Evolutionary conservation across 2,888 invertebrate genomes (phyloP).

Genomic region (Galeruca laticollis): DNA sequence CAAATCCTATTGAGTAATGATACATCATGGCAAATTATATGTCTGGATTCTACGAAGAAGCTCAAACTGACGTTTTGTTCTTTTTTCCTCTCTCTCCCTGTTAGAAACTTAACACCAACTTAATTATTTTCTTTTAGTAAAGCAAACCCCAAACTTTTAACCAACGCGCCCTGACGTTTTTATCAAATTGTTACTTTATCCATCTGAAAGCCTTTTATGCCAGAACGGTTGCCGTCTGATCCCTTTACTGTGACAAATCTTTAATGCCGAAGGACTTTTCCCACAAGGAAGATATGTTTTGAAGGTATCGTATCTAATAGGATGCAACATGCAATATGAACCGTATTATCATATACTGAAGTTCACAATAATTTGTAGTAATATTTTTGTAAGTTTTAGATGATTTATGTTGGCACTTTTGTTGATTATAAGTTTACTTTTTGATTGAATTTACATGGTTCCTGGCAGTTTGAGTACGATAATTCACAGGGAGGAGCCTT

Average conservation of each 20-base stretch:
- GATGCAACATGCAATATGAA: background rate
- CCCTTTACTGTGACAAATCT: slow-evolving; percentile 37
- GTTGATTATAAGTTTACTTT: too few species aligned
- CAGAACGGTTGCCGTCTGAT: slow-evolving; percentile 35
- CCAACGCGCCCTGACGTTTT: slow-evolving; percentile 33
- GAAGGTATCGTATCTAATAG: background rate
- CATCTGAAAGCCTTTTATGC: slow-evolving; percentile 38
- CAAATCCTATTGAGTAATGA: too few species aligned
- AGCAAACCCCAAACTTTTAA: slow-evolving; percentile 28
- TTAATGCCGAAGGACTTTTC: slow-evolving; percentile 25
- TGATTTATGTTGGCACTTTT: too few species aligned
- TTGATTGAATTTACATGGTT: too few species aligned
- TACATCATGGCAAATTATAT: too few species aligned
- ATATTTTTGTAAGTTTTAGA: too few species aligned
- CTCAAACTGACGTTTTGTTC: slow-evolving; percentile 13
- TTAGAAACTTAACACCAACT: slow-evolving; percentile 34
- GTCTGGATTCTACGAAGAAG: background rate
- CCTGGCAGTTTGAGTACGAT: too few species aligned
- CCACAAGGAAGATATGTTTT: background rate
- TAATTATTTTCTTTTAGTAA: slow-evolving; percentile 33
- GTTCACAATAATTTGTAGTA: too few species aligned
- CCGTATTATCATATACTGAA: too few species aligned
- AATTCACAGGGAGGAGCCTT: too few species aligned
- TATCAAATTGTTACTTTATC: slow-evolving; percentile 41
- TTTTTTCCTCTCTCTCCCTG: too few species aligned